A percentile compares a stretch with the other conserved stretches of the same genome.
Conservation (phyloP, 2,113 vertebrate species). For the Amphiprion percula region DNA sequence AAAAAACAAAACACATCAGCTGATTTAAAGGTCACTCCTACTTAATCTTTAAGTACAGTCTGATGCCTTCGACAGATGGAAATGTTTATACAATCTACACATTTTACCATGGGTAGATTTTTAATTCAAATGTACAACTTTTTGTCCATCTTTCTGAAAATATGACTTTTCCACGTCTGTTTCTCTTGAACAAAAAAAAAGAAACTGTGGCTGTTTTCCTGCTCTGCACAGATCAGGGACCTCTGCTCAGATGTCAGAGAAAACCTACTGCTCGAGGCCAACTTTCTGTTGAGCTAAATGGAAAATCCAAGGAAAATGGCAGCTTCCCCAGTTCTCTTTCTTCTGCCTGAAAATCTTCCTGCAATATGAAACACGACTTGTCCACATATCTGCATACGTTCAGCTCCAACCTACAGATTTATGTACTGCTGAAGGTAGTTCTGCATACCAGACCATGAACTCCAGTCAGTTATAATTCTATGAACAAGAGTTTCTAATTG, state of each 20-base stretch:
- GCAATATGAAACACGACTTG: conserved; percentile 15
- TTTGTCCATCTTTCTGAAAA: neutral
- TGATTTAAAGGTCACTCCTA: neutral
- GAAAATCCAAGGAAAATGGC: conserved; percentile 62
- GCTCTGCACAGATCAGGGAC: conserved; percentile 10
- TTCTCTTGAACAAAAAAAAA: conserved; percentile 20
- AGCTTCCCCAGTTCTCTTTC: conserved; percentile 16
- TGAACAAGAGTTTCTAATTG: neutral
- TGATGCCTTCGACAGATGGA: neutral
- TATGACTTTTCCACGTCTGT: neutral
- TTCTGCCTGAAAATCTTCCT: conserved; percentile 12
- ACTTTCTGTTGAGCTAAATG: conserved; percentile 60
- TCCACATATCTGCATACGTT: conserved; percentile 7
- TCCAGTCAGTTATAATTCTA: neutral
- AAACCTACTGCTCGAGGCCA: conserved; percentile 3
- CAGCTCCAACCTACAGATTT: neutral
- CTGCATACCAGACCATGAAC: neutral
- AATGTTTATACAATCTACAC: neutral
- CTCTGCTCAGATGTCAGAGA: conserved; percentile 2
- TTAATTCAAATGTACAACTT: neutral
- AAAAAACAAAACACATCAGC: neutral
- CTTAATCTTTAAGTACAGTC: neutral
- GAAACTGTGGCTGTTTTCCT: conserved; percentile 21
- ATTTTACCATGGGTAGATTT: neutral
- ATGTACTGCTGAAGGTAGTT: neutral